Evolutionary conservation across 2,888 invertebrate species (phyloP).

Genomic region (Caenorhabditis macrosperma): DNA sequence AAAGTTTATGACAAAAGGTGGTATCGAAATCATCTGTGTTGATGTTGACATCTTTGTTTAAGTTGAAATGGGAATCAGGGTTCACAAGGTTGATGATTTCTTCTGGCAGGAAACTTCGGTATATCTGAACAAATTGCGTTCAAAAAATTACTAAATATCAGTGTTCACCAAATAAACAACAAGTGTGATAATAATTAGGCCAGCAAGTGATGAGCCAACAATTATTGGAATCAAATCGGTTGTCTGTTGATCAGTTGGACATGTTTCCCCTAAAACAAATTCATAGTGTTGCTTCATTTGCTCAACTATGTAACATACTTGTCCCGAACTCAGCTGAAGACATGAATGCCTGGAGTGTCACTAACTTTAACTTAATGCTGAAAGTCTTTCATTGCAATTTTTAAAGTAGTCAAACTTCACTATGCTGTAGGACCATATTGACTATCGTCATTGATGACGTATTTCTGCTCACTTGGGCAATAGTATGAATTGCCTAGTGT

Average conservation of each 20-base stretch:
- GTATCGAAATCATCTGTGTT: not conserved
- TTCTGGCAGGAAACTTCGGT: conserved; percentile 66
- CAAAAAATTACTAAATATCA: not conserved
- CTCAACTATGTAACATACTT: conserved; percentile 26
- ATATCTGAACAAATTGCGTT: conserved; percentile 54
- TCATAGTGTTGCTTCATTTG: not conserved
- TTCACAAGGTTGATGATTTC: conserved; percentile 66
- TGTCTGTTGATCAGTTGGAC: conserved; percentile 64
- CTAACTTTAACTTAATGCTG: conserved; percentile 62
- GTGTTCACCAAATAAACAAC: conserved; percentile 68
- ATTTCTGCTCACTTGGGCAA: conserved; percentile 67
- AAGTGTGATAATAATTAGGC: conserved; percentile 62
- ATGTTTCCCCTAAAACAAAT: conserved; percentile 57
- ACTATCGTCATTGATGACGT: conserved; percentile 60
- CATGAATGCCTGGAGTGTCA: conserved; percentile 63
- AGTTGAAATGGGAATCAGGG: conserved; percentile 57
- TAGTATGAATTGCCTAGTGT: conserved; percentile 46
- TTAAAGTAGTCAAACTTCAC: conserved; percentile 47
- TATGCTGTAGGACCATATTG: conserved; percentile 58
- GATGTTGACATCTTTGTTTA: conserved; percentile 38
- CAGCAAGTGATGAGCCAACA: conserved; percentile 66
- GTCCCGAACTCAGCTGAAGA: conserved; percentile 32
- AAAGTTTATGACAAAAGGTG: too few relatives aligned
- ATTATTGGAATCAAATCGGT: conserved; percentile 69
- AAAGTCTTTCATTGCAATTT: conserved; percentile 1